Evolutionary conservation across 2,797 vertebrate genomes (phyloP), one percentile per base, ranked within the genome.

Genomic region (Pipistrellus pygmaeus): DNA sequence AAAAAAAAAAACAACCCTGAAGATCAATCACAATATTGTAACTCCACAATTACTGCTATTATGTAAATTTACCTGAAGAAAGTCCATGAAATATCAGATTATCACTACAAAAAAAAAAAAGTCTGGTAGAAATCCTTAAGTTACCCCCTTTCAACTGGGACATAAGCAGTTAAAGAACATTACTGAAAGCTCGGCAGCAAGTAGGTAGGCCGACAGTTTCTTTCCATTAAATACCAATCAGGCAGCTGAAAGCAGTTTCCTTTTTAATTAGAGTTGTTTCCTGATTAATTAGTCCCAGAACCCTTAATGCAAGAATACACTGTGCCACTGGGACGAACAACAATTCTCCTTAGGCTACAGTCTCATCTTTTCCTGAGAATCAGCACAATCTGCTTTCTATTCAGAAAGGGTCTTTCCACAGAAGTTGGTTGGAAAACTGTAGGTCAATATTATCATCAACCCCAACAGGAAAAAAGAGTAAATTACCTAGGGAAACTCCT

Each of bases 271-370:
- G 93, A 98, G 84, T 97, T 46, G 48, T 96, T 97, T 95, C 96
- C 96, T 98, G 96, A 97, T 97, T 98, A 98, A 98, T 98, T 98
- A 98, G 97, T 97, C 97, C 96, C 97, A 98, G 93, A 97, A 97
- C 91, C 96, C 91, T 96, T 96, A 96, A 93, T 87, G 38, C 53
- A 98, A 96, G 82, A 72, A 95, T 95, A 81, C 75, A 93, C 0
- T 0, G 77, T 95, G 85, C 96, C 95, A 80, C 20, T 82, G 96
- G 94, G 97, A 97, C 64, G 9, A 95, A 96, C 84, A 93, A 91
- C 57, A 73, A 64, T 94, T 85, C 83, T 96, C 91, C 93, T 97
- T 27, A 25, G 0, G 18, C 48, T 25, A 86, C 78, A 90, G 38
- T 48, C 94, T 92, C 77, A 66, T 85, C 55, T 90, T 62, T 89